Conservation (phyloP, 2,113 vertebrate genomes). For the Grus americana region DNA sequence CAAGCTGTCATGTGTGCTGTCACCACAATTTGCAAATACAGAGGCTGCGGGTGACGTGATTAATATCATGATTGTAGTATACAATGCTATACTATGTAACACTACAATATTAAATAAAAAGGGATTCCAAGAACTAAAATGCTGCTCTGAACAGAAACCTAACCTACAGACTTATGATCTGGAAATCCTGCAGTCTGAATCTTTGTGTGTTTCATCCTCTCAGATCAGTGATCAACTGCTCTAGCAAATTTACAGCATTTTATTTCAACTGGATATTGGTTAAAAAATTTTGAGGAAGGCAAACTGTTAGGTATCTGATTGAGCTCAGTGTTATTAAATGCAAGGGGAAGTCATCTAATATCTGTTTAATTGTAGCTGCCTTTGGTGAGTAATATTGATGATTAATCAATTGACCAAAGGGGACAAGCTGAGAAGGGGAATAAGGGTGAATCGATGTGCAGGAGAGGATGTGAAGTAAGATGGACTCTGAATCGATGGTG, state of each 20-base stretch:
- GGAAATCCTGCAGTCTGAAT: background rate
- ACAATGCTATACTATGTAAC: background rate
- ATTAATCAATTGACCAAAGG: slow-evolving; percentile 57
- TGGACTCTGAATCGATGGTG: slow-evolving; percentile 53
- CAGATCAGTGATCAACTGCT: background rate
- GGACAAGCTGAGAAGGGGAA: slow-evolving; percentile 54
- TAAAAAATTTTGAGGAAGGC: background rate
- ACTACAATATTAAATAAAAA: background rate
- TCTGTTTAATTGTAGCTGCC: slow-evolving; percentile 58
- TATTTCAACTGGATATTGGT: background rate
- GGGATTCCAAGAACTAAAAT: background rate
- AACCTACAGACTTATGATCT: background rate
- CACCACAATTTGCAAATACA: background rate
- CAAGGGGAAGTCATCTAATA: slow-evolving; percentile 14
- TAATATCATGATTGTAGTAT: background rate
- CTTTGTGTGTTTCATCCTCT: background rate
- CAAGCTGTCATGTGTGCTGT: background rate
- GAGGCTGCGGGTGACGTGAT: background rate
- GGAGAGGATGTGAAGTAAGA: slow-evolving; percentile 28
- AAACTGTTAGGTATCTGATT: background rate
- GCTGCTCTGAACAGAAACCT: background rate
- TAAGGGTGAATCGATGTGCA: slow-evolving; percentile 17
- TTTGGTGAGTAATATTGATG: slow-evolving; percentile 54
- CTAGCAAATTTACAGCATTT: background rate
- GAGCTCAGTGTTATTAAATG: slow-evolving; percentile 16